Evolutionary conservation across 2,888 invertebrate species (phyloP).

Genomic region (Patella pellucida): DNA sequence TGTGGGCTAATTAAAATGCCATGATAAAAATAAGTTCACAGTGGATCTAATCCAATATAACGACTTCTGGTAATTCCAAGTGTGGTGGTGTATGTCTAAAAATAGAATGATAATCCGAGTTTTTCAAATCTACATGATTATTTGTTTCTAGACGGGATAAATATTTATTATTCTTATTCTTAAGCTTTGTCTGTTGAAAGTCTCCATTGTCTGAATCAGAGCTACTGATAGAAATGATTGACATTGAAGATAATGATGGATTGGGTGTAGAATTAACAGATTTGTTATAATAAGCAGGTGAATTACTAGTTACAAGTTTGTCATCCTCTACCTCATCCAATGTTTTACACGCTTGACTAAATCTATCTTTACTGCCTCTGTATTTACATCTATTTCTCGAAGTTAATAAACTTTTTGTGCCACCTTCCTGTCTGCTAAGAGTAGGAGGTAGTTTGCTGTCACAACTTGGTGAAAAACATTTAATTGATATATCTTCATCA

Average conservation of each 20-base stretch:
- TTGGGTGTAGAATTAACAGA: not conserved
- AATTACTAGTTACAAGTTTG: not conserved
- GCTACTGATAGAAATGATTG: constrained; percentile 1
- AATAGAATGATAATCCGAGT: not conserved
- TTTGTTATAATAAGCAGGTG: not conserved
- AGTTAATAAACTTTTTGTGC: not conserved
- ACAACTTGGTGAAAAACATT: constrained; percentile 16
- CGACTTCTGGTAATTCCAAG: no score
- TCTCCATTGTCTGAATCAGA: constrained; percentile 1
- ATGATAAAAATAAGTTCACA: no score
- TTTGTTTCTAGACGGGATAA: not conserved
- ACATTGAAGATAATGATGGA: not conserved
- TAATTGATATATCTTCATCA: constrained; percentile 18
- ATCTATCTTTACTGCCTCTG: no score
- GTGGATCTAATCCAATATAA: no score
- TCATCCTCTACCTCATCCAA: not conserved
- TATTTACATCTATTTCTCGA: not conserved
- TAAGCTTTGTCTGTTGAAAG: not conserved
- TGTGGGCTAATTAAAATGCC: no score
- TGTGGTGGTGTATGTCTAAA: not conserved
- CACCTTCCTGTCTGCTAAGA: constrained; percentile 43
- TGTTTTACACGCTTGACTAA: not conserved
- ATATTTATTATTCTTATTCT: not conserved
- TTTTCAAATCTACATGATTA: not conserved
- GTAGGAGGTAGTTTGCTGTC: constrained; percentile 41